Percentiles rank a stretch among this genome's conserved stretches.
Conservation (phyloP, 2,797 vertebrate species). For the Gephyroberyx darwinii region DNA sequence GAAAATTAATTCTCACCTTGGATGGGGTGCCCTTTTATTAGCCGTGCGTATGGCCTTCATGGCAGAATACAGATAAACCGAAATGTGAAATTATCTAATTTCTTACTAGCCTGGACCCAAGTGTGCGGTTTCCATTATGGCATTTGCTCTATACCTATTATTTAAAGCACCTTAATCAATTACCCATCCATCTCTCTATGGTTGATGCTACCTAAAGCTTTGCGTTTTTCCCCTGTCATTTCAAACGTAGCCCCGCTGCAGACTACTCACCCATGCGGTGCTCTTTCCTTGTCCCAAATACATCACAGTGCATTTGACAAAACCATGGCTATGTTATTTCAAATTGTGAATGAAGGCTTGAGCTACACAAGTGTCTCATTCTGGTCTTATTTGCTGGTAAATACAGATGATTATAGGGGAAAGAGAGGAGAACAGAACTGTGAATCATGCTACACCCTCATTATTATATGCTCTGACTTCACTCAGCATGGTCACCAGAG, state of each 20-base stretch:
- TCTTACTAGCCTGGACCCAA: background rate
- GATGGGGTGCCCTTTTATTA: constrained; percentile 51
- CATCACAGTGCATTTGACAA: constrained; percentile 74
- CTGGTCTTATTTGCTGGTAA: background rate
- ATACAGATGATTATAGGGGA: background rate
- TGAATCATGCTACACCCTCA: constrained; percentile 21
- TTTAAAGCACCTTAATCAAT: constrained; percentile 28
- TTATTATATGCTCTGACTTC: constrained; percentile 45
- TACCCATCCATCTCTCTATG: constrained; percentile 31
- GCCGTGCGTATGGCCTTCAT: constrained; percentile 24
- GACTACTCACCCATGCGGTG: constrained; percentile 65
- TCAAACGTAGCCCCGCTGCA: constrained; percentile 50
- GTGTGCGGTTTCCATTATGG: background rate
- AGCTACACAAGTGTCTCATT: constrained; percentile 28
- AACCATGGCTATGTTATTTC: constrained; percentile 39
- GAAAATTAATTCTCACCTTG: constrained; percentile 72
- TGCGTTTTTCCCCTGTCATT: constrained; percentile 45
- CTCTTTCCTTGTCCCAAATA: constrained; percentile 72
- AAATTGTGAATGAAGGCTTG: constrained; percentile 49
- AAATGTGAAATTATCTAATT: background rate
- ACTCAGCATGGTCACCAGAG: constrained; percentile 54
- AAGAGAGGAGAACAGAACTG: background rate
- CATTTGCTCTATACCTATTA: constrained; percentile 32
- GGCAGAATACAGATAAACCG: constrained; percentile 12
- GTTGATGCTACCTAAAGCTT: constrained; percentile 43